Conservation (phyloP, 2,797 vertebrate genomes). For the Microctenopoma lineatum region DNA sequence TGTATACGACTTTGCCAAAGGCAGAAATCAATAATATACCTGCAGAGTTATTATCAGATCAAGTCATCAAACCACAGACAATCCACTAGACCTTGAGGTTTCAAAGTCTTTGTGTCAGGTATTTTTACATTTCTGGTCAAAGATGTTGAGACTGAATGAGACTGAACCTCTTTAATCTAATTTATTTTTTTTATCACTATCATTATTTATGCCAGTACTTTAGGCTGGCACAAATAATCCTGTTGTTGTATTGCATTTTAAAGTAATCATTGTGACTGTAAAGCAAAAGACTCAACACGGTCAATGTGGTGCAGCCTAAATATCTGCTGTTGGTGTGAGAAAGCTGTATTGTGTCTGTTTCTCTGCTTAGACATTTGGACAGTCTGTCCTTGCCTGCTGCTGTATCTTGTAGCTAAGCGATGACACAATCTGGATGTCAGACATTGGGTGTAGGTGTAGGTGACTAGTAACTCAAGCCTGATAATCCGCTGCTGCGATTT, state of each 20-base stretch:
- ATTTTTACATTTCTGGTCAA: background rate
- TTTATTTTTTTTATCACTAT: background rate
- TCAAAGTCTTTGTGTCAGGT: background rate
- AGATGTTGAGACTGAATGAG: background rate
- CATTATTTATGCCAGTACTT: background rate
- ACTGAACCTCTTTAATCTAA: background rate
- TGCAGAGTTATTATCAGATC: constrained; percentile 44
- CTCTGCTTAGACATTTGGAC: constrained; percentile 38
- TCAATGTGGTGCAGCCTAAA: constrained; percentile 26
- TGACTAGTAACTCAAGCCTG: constrained; percentile 65
- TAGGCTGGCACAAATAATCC: too few species aligned
- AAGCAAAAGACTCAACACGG: background rate
- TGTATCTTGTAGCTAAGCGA: constrained; percentile 41
- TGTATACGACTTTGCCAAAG: constrained; percentile 42
- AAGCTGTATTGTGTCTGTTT: constrained; percentile 48
- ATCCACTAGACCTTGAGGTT: constrained; percentile 45
- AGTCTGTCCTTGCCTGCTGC: constrained; percentile 37
- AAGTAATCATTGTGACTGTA: too few species aligned
- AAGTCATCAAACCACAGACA: constrained; percentile 57
- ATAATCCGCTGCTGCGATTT: constrained; percentile 49
- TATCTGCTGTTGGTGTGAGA: constrained; percentile 55
- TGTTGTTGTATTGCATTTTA: too few species aligned
- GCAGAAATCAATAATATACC: constrained; percentile 38
- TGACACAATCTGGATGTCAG: constrained; percentile 54
- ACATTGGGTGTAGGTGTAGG: constrained; percentile 43